phyloP scores from a whole-genome alignment of 2,797 vertebrate species.

The Pachyuromys duprasi region DNA sequence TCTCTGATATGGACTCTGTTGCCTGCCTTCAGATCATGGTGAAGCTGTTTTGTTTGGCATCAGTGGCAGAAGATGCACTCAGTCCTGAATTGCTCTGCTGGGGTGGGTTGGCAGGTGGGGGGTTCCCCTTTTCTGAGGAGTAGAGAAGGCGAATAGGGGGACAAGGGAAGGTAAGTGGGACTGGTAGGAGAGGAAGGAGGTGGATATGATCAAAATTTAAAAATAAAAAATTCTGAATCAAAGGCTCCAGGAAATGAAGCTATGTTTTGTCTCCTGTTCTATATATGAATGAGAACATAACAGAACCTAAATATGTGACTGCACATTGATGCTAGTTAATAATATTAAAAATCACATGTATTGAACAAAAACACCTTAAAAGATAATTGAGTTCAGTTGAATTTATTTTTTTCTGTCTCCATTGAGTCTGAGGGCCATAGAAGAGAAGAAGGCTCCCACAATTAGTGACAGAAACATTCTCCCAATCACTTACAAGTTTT shows the following conservation, averaged over 20 bases:
- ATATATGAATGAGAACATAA: background rate
- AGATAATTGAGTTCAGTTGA: constrained; percentile 28
- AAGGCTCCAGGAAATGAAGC: constrained; percentile 16
- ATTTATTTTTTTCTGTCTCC: constrained; percentile 46
- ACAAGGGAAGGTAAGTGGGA: too few species aligned
- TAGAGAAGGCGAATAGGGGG: too few species aligned
- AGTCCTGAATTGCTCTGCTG: too few species aligned
- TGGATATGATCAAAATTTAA: too few species aligned
- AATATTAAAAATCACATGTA: constrained; percentile 33
- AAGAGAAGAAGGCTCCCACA: constrained; percentile 54
- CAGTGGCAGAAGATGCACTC: too few species aligned
- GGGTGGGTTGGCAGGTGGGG: too few species aligned
- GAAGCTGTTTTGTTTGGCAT: too few species aligned
- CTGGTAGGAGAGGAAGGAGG: too few species aligned
- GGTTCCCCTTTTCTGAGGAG: too few species aligned
- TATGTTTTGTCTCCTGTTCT: constrained; percentile 35
- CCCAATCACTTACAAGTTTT: background rate
- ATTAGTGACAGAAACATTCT: constrained; percentile 52
- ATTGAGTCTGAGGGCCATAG: constrained; percentile 28
- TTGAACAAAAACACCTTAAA: constrained; percentile 39
- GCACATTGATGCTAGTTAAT: constrained; percentile 23
- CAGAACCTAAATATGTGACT: constrained; percentile 16
- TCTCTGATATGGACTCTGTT: too few species aligned
- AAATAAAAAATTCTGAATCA: too few species aligned
- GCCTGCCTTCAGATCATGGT: too few species aligned